phyloP scores from a whole-genome alignment of 2,797 vertebrate genomes.

The Rhinogobio ventralis region DNA sequence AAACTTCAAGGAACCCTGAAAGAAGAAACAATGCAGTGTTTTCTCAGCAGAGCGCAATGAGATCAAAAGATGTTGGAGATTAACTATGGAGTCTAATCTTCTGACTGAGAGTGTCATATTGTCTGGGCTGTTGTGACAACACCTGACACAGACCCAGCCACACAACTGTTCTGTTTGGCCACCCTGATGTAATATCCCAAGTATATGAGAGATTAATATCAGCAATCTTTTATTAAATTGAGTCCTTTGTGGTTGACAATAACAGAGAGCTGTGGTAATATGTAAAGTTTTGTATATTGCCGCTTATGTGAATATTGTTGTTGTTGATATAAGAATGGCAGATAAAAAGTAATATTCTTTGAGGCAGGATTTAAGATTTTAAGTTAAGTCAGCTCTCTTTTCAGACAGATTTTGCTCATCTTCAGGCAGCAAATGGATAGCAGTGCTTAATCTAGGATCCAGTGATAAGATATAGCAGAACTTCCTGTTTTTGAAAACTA shows the following conservation, averaged over 20 bases:
- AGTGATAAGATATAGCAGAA: not conserved
- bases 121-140: slow-evolving; percentile 27
- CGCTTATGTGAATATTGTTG: not conserved
- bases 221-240: slow-evolving; percentile 39
- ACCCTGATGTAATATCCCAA: slow-evolving; percentile 28
- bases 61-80: slow-evolving; percentile 41
- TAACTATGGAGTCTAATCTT: slow-evolving; percentile 31
- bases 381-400: not conserved
- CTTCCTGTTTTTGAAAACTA: slow-evolving; percentile 10
- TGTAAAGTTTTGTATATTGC: slow-evolving; percentile 5
- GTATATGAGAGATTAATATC: slow-evolving; percentile 21
- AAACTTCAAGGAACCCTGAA: slow-evolving; percentile 34
- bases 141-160: slow-evolving; percentile 13
- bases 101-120: slow-evolving; percentile 1
- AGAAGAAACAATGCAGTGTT: slow-evolving; percentile 35
- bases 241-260: slow-evolving; percentile 28
- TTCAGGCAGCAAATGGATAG: not conserved
- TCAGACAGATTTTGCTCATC: not conserved
- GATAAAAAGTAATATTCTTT: slow-evolving; percentile 26
- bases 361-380: slow-evolving; percentile 24
- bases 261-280: not conserved
- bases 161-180: not conserved
- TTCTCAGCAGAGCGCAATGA: slow-evolving; percentile 24
- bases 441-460: not conserved
- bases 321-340: not conserved